Conservation (phyloP, 1,140 invertebrate species). For the Hestina assimilis region DNA sequence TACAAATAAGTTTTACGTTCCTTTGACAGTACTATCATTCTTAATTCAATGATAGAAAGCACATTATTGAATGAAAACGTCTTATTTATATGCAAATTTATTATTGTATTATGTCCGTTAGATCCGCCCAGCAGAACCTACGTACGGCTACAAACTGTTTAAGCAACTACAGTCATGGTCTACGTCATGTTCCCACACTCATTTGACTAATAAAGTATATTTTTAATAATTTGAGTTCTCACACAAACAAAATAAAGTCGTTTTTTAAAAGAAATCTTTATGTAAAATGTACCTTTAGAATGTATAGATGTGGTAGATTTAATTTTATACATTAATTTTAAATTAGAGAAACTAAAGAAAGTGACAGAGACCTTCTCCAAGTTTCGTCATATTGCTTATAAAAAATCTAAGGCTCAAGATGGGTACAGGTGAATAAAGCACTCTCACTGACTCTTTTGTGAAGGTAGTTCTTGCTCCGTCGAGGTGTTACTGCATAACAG, state of each 20-base stretch:
- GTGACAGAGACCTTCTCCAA: too few species aligned
- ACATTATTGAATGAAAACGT: background rate
- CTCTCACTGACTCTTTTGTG: too few species aligned
- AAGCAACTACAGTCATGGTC: constrained; percentile 20
- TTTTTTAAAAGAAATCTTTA: background rate
- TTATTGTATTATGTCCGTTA: background rate
- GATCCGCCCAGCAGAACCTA: constrained; percentile 19
- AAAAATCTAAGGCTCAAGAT: too few species aligned
- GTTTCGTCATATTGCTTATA: too few species aligned
- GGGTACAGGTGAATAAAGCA: too few species aligned
- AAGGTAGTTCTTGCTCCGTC: too few species aligned
- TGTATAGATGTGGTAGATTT: background rate
- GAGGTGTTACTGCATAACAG: too few species aligned
- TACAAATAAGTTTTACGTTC: background rate
- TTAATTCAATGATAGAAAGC: background rate
- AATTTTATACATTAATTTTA: background rate
- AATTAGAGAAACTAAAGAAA: background rate
- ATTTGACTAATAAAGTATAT: background rate
- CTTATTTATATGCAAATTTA: constrained; percentile 1
- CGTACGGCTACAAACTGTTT: constrained; percentile 18
- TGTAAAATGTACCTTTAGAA: background rate
- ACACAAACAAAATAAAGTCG: background rate
- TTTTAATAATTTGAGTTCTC: background rate
- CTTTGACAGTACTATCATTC: background rate
- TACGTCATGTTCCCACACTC: constrained; percentile 22